Evolutionary conservation across 2,113 vertebrate species (phyloP), one percentile per base, ranked within the genome.

Genomic region (Tragelaphus strepsiceros): DNA sequence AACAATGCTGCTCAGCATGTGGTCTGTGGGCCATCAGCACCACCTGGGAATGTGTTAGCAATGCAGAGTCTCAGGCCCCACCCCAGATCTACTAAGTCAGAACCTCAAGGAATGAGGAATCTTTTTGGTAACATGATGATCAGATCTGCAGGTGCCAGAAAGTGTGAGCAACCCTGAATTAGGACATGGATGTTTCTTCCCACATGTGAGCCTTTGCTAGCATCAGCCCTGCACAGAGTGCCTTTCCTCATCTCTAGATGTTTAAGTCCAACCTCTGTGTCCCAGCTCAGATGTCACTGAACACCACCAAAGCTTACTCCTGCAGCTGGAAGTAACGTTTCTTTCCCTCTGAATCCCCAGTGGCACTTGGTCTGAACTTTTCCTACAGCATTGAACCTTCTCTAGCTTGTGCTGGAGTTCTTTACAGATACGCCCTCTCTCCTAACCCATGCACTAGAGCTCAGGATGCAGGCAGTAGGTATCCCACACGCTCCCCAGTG

Each of bases 341-440:
- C 64, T 54, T 94, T 93, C 30, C 90, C 53, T 90, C 30, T 56
- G 43, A 90, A 49, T 46, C 91, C 92, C 71, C 51, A 22, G 19
- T 6, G 16, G 59, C 43, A 30, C 54, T 32, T 6, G 30, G 43
- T 71, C 62, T 61, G 35, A 88, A 16, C 46, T 82, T 90, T 62
- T 35, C 46, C 90, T 54, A 14, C 14, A 94, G 32, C 49, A 26
- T 0, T 8, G 51, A 82, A 28, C 51, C 54, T 88, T 58, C 93
- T 74, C 59, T 26, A 17, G 54, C 62, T 88, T n/a, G 51, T 9
- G 3, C 13, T 43, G 26, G 86, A 35, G 89, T 26, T 67, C 71
- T 46, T 59, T 39, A 77, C 24, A 51, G 28, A 49, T 43, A 46
- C 1, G 0, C 22, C 14, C 39, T 71, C 53, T 90, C 46, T 87